Base-by-base conservation (phyloP, 1,140 invertebrate genomes). In the Monochamus saltuarius region DNA sequence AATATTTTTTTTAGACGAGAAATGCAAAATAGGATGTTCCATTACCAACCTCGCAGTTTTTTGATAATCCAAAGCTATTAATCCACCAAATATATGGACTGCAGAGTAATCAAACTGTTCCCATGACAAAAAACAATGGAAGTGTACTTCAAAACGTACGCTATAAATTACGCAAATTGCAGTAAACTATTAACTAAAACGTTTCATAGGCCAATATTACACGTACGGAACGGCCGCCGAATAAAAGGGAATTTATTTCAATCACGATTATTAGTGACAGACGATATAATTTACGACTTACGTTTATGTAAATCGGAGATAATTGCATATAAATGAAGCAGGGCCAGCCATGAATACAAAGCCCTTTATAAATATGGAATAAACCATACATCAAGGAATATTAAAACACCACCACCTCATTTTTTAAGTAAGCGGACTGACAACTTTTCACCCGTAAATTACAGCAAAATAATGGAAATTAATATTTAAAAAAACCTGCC, bases 321-420 rank as follows among this genome's bases (percentile, higher is more conserved):
- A 59, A 59, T 59, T 59, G 57, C 57, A 59, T 59, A 59, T 53
- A 59, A 59, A 59, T 59, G 57, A 59, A 59, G 57, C 57, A 29
- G 34, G 57, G 16, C 38, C 57, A 38, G 57, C 45, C 53, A 59
- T 59, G 57, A 59, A 59, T 59, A 59, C 53, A 59, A 59, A 59
- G 57, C 53, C 57, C 57, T 45, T 59, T 52, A 52, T 52, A 59
- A 59, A 59, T 59, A 59, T 52, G 45, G 52, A 53, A 53, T 59
- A 53, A 52, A 59, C 50, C 57, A 59, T 59, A 59, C 37, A 59
- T 59, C 57, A 59, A 53, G 49, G 39, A 53, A 59, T 52, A 59
- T 59, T 59, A 59, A 53, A 59, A 45, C 57, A 49, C 45, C 57
- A 59, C 45, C 49, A 53, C 49, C 57, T 59, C 57, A 52, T 59